These are phyloP conservation scores for Ridgeia piscesae DNA, from an alignment of 1,140 invertebrate species.

Conservation along the genomic window DNA sequence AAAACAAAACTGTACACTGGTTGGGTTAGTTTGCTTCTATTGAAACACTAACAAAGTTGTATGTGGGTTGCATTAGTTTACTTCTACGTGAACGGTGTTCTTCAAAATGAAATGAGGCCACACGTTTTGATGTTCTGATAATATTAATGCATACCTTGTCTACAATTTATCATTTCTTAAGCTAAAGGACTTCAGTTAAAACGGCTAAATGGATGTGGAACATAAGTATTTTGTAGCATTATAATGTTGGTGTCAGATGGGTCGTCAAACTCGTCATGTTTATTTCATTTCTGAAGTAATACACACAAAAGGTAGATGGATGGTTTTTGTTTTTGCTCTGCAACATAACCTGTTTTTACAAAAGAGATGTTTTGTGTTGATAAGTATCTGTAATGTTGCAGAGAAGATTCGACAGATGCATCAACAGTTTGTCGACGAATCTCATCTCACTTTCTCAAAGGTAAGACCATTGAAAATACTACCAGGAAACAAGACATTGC, in stretches of 20 bases:
- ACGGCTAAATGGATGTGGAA: too few relatives aligned
- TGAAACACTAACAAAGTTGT: neutral
- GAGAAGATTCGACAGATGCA: slow-evolving; percentile 55
- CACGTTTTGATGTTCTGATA: neutral
- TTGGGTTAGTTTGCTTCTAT: neutral
- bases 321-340: neutral
- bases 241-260: too few relatives aligned
- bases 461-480: slow-evolving; percentile 36
- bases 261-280: too few relatives aligned
- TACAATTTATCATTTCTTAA: too few relatives aligned
- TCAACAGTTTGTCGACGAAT: slow-evolving; percentile 54
- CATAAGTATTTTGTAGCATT: too few relatives aligned
- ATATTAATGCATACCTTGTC: neutral
- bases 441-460: slow-evolving; percentile 48
- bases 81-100: neutral
- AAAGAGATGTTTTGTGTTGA: too few relatives aligned
- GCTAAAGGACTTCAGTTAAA: too few relatives aligned
- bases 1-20: neutral
- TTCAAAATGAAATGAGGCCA: neutral
- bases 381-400: too few relatives aligned
- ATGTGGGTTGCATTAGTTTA: too few relatives aligned
- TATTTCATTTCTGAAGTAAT: neutral
- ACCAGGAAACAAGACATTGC: too few relatives aligned
- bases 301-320: neutral
- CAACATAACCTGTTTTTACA: too few relatives aligned